phyloP scores from a whole-genome alignment of 2,113 vertebrate genomes.

The Aegithalos caudatus region DNA sequence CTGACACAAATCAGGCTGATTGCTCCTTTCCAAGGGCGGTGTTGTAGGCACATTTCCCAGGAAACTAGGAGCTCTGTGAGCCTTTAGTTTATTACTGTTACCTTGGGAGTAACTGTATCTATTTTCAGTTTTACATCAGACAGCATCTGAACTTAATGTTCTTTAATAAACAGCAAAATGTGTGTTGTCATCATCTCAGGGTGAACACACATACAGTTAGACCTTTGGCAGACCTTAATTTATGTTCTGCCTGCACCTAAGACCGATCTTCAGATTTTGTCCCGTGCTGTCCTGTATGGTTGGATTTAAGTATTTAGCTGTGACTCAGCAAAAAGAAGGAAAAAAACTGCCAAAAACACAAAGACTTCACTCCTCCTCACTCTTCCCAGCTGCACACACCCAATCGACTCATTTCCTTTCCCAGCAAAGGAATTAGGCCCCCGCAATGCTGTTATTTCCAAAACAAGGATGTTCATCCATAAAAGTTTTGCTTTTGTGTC shows the following conservation, averaged over 20 bases:
- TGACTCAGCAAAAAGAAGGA: background rate
- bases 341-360: background rate
- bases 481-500: background rate
- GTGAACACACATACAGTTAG: background rate
- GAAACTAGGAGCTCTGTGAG: background rate
- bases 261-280: background rate
- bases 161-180: constrained; percentile 34
- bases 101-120: background rate
- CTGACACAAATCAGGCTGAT: background rate
- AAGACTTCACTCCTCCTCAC: constrained; percentile 10
- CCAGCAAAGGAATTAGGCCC: background rate
- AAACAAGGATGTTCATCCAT: constrained; percentile 8
- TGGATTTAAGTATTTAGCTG: background rate
- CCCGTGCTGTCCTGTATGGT: background rate
- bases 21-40: background rate
- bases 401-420: constrained; percentile 36
- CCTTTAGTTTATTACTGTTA: background rate
- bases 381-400: constrained; percentile 15
- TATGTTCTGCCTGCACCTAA: background rate
- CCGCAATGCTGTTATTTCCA: background rate
- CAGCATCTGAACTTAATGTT: background rate
- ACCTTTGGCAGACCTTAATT: constrained; percentile 2
- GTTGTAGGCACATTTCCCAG: background rate
- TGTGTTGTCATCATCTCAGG: background rate
- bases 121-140: background rate